Evolutionary conservation across 2,797 vertebrate genomes (phyloP).

Genomic region (Anableps anableps): DNA sequence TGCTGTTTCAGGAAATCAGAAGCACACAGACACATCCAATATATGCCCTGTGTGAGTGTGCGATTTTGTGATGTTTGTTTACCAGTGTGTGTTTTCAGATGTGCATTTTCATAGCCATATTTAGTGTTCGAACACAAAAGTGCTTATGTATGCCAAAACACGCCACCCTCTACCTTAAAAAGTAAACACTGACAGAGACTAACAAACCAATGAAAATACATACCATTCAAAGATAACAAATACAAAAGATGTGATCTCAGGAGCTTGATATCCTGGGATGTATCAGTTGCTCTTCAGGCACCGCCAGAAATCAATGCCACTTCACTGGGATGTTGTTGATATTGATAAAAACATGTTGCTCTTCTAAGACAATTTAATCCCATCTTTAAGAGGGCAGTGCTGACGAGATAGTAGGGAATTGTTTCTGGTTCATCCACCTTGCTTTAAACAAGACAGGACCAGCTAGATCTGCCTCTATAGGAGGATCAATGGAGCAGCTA

Average conservation of each 20-base stretch:
- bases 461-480: constrained; percentile 8
- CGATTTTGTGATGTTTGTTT: constrained; percentile 25
- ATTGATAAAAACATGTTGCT: neutral
- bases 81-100: constrained; percentile 15
- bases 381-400: neutral
- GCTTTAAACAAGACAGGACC: constrained; percentile 18
- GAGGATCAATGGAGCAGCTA: constrained; percentile 47
- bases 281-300: constrained; percentile 1
- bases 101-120: constrained; percentile 15
- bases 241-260: constrained; percentile 1
- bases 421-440: constrained; percentile 17
- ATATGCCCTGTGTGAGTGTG: constrained; percentile 12
- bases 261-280: neutral
- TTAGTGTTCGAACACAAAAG: constrained; percentile 3
- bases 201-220: neutral
- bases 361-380: constrained; percentile 9
- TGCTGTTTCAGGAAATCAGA: constrained; percentile 40
- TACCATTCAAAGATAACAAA: neutral
- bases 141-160: neutral
- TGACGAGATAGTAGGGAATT: constrained; percentile 9
- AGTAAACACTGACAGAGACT: constrained; percentile 11
- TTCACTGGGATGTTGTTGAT: neutral
- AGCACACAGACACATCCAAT: constrained; percentile 17
- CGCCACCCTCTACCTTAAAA: neutral
- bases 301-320: neutral